Conservation (phyloP, 2,797 vertebrate genomes). For the Pseudochaenichthys georgianus region DNA sequence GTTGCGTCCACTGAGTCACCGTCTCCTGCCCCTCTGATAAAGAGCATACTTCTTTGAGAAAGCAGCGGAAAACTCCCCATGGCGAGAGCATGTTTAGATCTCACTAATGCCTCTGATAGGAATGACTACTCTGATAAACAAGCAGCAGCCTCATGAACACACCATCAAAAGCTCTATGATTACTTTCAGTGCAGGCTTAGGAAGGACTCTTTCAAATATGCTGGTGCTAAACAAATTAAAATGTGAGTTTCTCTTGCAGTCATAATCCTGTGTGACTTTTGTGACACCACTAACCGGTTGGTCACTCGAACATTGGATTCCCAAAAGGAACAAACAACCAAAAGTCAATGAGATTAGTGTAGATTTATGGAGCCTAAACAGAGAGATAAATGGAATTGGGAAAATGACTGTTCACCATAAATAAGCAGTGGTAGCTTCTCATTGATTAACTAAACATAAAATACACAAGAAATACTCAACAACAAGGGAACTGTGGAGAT, state of each 20-base stretch:
- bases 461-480: slow-evolving; percentile 51
- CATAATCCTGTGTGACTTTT: slow-evolving; percentile 3
- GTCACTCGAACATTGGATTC: slow-evolving; percentile 12
- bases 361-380: slow-evolving; percentile 17
- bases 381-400: not conserved
- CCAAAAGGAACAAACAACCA: slow-evolving; percentile 21
- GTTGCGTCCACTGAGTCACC: slow-evolving; percentile 69
- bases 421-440: slow-evolving; percentile 34
- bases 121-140: slow-evolving; percentile 58
- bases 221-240: not conserved
- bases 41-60: slow-evolving; percentile 76
- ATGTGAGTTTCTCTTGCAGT: not conserved
- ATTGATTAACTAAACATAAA: slow-evolving; percentile 48
- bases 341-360: slow-evolving; percentile 9
- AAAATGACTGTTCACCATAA: slow-evolving; percentile 16
- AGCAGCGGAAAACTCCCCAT: slow-evolving; percentile 59
- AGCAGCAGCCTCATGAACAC: slow-evolving; percentile 43
- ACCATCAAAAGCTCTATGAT: slow-evolving; percentile 30
- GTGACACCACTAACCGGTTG: not conserved
- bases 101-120: slow-evolving; percentile 62
- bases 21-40: slow-evolving; percentile 69
- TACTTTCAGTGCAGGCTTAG: not conserved
- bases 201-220: slow-evolving; percentile 3
- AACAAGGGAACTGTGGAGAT: slow-evolving; percentile 31
- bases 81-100: slow-evolving; percentile 68